Base-by-base conservation (phyloP, 2,888 invertebrate species). In the Drosophila putrida region DNA sequence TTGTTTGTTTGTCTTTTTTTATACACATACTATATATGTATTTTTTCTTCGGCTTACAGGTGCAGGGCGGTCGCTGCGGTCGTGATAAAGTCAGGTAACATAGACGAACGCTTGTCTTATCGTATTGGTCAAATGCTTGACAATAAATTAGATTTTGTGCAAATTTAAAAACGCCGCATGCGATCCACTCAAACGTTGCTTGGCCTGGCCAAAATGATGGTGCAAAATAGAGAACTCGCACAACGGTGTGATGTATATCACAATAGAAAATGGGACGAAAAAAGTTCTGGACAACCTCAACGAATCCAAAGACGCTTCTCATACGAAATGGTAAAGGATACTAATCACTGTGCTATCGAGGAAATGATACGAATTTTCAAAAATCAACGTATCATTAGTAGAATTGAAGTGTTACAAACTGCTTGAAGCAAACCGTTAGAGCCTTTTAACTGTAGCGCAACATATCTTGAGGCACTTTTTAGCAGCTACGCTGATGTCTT, bases 61-160 rank as follows among this genome's bases (percentile, higher is more conserved):
- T 83, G 82, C 87, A 69, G 53, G 38, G 36, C 44, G 59, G 54
- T 46, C 53, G 44, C 44, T 58, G 49, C 54, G 53, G 5, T 39
- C 35, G 13, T 43, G 79, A 83, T 86, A 79, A 77, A 77, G 84
- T 60, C 58, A 36, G 61, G 53, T 50, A 82, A 53, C 58, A 64
- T 63, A 60, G 75, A 62, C 62, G 38, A 35, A 20, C 27, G 50
- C 75, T 71, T 71, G 83, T 77, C 82, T 82, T 82, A 82, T 86
- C 82, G 79, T 68, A 55, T 63, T 55, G 75, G 46, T 49, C 67
- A 71, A 82, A 85, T 82, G 81, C 79, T 79, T 79, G 84, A 81
- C 82, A 83, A 86, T 82, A 86, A 83, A 83, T 86, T 86, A 80
- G 83, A 82, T 80, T 85, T 85, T 85, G 78, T 80, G 86, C 80